Evolutionary conservation across 2,888 invertebrate species (phyloP), one percentile per base, ranked within the genome.

Genomic region (Baccha elongata): DNA sequence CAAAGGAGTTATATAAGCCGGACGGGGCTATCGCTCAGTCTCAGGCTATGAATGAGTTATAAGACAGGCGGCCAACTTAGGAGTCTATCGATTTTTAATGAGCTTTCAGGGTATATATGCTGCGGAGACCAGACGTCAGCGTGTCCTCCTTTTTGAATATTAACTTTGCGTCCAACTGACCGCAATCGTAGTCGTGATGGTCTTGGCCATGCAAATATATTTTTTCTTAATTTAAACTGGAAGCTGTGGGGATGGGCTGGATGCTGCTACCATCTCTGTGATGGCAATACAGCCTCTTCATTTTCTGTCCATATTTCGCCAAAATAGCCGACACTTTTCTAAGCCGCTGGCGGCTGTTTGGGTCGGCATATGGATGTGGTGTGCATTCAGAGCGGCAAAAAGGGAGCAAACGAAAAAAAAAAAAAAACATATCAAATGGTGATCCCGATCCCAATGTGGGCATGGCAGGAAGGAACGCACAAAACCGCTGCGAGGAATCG

Each of bases 61-160:
- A 83, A 83, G 83, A 78, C 74, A 75, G 73, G 44, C 76, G 73
- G 75, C 79, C 79, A 84, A 79, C 84, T 85, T 76, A 73, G 88
- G 87, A 88, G 87, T 83, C 83, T 80, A 85, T 80, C 85, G 80
- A 84, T 85, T 85, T 84, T 84, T 85, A 85, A 85, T 85, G 78
- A 85, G 85, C 65, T 85, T 85, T 85, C 69, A 67, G 84, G 72
- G 78, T 78, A 73, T 83, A 23, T 23, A 11, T 6, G 11, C 13
- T n/a, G n/a, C n/a, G n/a, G 17, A 26, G 40, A 26, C 26, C 60
- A 64, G 65, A 67, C 69, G 71, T 35, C 68, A 68, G 50, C 32
- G 48, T 71, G 71, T 60, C 76, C 76, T 72, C 76, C 64, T 78
- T 78, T 72, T 40, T 60, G 44, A 60, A 26, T 48, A 74, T 74